Evolutionary conservation across 2,888 invertebrate genomes (phyloP), one percentile per base, ranked within the genome.

Genomic region (Hirtodrosophila trivittata): DNA sequence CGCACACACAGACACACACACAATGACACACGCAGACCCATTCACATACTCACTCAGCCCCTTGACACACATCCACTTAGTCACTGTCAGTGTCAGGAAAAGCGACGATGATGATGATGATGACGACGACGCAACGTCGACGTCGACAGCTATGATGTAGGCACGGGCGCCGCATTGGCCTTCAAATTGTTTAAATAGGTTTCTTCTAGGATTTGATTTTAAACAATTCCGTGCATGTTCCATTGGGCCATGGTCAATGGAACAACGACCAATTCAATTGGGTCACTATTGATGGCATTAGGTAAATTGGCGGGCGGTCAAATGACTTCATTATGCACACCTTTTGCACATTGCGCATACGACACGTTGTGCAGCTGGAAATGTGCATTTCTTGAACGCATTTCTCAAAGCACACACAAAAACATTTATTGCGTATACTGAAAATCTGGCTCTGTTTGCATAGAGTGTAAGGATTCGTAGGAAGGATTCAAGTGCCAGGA

Each of bases 11-110:
- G 13, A 10, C 10, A 21, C 21, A 45, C 0, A 41, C 16, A 49
- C 8, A 28, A 26, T 7, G 18, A 35, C 30, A 26, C 49, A 49
- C 28, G 25, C 28, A 49, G 8, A 38, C 39, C 38, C 33, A 39
- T 13, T 21, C 26, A 13, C 12, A 37, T 18, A 9, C 13, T 12
- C 30, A 41, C 14, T 18, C 35, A 47, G 12, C 47, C 37, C 75
- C 50, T 52, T 54, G 70, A 54, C 69, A 74, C 25, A 55, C 52
- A 59, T 54, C 45, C 75, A 75, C 60, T 75, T 64, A 64, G 60
- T 66, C 64, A 64, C 49, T 75, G 78, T 73, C 78, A 64, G 41
- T 62, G 69, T 54, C 77, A 65, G 58, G 12, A 52, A 25, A 38
- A 13, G 33, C 12, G 18, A 26, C 33, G n/a, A 38, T 37, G 45